Percentiles rank a stretch among this genome's conserved stretches.
These are phyloP conservation scores for Caenorhabditis japonica DNA, from an alignment of 2,888 invertebrate genomes.

Conservation along the genomic window DNA sequence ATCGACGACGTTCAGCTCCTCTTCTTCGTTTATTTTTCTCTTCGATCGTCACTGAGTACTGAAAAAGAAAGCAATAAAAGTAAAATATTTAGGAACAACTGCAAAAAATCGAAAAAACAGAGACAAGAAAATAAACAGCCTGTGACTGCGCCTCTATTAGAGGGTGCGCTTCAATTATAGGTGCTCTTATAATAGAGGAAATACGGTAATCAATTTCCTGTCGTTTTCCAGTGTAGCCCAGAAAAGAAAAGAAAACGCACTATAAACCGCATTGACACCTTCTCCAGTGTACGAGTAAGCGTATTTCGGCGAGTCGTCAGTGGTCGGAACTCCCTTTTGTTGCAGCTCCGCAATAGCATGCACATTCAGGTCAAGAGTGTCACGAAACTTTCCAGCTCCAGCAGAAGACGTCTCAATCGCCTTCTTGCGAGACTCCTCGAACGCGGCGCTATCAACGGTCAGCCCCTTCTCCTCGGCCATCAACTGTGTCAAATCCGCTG, in stretches of 20 bases:
- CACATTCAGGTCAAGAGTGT: constrained; percentile 89
- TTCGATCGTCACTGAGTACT: no score
- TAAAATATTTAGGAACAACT: no score
- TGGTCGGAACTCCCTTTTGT: constrained; percentile 82
- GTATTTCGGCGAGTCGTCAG: constrained; percentile 93
- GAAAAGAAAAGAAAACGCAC: constrained; percentile 75
- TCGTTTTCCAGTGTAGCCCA: no score
- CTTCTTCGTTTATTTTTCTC: no score
- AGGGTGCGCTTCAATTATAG: no score
- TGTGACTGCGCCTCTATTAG: no score
- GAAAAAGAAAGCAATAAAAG: no score
- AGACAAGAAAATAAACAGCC: no score
- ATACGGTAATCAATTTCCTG: no score
- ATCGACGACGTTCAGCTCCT: no score
- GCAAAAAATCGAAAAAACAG: no score
- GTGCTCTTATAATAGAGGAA: no score
- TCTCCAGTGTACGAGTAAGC: constrained; percentile 82
- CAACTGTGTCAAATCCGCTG: constrained; percentile 93
- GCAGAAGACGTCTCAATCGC: constrained; percentile 87
- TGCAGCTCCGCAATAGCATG: constrained; percentile 94
- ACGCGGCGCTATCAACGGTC: constrained; percentile 88
- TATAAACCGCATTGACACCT: constrained; percentile 83
- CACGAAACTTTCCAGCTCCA: constrained; percentile 82
- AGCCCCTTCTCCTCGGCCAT: constrained; percentile 97
- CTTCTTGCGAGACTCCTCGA: constrained; percentile 91